These are phyloP conservation scores for Drosophila silvestris DNA, from an alignment of 2,888 invertebrate genomes.

Conservation along the genomic window DNA sequence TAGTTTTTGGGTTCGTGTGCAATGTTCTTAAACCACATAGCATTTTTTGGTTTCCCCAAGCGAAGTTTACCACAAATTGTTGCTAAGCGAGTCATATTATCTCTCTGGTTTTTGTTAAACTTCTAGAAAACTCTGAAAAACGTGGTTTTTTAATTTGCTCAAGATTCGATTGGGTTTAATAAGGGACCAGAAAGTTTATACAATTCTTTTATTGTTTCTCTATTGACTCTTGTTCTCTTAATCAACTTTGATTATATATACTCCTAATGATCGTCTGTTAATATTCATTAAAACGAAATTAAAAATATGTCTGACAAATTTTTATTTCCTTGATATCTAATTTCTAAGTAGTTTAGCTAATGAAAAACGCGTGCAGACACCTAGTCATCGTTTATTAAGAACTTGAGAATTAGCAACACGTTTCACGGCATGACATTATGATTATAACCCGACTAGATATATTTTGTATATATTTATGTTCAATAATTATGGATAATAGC, in stretches of 20 bases:
- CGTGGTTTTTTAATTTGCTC: background rate
- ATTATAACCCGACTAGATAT: constrained; percentile 36
- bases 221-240: background rate
- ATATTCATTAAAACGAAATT: background rate
- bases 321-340: background rate
- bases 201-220: background rate
- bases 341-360: constrained; percentile 28
- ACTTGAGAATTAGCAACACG: constrained; percentile 38
- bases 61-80: constrained; percentile 44
- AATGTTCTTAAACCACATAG: constrained; percentile 59
- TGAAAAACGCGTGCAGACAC: constrained; percentile 39
- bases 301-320: background rate
- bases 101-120: constrained; percentile 1
- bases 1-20: constrained; percentile 48
- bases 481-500: background rate
- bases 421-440: constrained; percentile 36
- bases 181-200: background rate
- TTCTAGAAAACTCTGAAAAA: constrained; percentile 16
- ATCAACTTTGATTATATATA: background rate
- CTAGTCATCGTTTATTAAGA: constrained; percentile 15
- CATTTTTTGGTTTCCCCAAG: constrained; percentile 33
- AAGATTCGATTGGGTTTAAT: background rate
- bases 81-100: constrained; percentile 38
- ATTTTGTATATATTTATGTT: constrained; percentile 22
- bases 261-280: background rate